Base-by-base conservation (phyloP, 2,888 invertebrate species). In the Lasioglossum figueresi region DNA sequence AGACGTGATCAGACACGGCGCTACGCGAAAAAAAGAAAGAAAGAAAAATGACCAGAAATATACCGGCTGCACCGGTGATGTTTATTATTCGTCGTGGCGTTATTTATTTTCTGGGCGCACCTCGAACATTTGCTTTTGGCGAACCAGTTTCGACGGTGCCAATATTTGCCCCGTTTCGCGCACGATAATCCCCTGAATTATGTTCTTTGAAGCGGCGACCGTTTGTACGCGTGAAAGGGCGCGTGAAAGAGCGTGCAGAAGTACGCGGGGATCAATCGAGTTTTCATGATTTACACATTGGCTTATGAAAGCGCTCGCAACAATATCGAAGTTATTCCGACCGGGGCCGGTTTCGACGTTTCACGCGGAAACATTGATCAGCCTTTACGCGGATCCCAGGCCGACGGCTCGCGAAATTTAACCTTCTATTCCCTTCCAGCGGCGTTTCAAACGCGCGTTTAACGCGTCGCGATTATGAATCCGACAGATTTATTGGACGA, bases 31-130 rank as follows among this genome's bases (percentile, higher is more conserved):
- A 56, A 56, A n/a, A 56, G n/a, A 10, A 10, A n/a, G 82, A 79
- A 31, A 77, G 82, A 88, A 88, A 90, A 90, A 85, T 80, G 75
- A 8, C 4, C 77, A 83, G 87, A 88, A 89, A 89, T 83, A 89
- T 79, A 84, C 82, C 86, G 81, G 40, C 82, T 84, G 84, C 87
- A 80, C 76, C 81, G 76, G 71, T 76, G 79, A 87, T 90, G 89
- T 90, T 90, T 90, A 90, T 90, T 89, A 88, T 90, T 90, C 88
- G 83, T 84, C 87, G 48, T 85, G 37, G 72, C 75, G 82, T 81
- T 90, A 90, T 90, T 90, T 90, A 90, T 90, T 90, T 89, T 90
- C 88, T 82, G 91, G 91, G 85, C 83, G 86, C 85, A 90, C 86
- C 88, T 88, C 88, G 66, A 70, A 88, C 90, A 90, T 91, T 90